These are phyloP conservation scores for Aphidius colemani DNA, from an alignment of 2,888 invertebrate genomes.

Conservation along the genomic window DNA sequence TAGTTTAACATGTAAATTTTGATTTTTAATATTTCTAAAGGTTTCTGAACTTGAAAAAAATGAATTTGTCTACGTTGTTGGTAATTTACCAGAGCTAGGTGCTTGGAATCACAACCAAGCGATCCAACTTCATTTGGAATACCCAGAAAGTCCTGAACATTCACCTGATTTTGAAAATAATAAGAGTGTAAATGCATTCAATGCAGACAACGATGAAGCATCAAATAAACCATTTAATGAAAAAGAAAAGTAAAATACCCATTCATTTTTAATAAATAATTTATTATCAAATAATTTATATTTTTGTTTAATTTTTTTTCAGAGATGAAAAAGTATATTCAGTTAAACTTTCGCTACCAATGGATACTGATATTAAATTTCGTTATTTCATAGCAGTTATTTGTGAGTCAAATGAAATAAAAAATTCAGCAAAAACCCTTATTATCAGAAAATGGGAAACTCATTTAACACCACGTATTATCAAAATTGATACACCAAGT, in stretches of 20 bases:
- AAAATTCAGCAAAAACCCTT: slow-evolving; percentile 59
- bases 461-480: slow-evolving; percentile 69
- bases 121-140: slow-evolving; percentile 50
- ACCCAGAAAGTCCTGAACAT: slow-evolving; percentile 2
- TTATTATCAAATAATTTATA: neutral
- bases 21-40: slow-evolving; percentile 36
- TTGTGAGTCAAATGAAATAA: slow-evolving; percentile 64
- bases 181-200: slow-evolving; percentile 40
- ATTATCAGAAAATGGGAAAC: slow-evolving; percentile 84
- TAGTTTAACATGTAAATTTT: neutral
- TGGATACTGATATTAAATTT: slow-evolving; percentile 71
- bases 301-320: slow-evolving; percentile 31
- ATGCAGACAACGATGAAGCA: slow-evolving; percentile 43
- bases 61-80: slow-evolving; percentile 56
- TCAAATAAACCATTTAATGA: slow-evolving; percentile 43
- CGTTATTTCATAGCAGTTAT: slow-evolving; percentile 78
- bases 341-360: slow-evolving; percentile 69
- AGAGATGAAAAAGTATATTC: slow-evolving; percentile 56
- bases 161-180: slow-evolving; percentile 45
- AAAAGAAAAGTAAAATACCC: slow-evolving; percentile 44
- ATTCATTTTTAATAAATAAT: slow-evolving; percentile 4
- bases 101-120: slow-evolving; percentile 59
- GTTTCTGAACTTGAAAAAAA: slow-evolving; percentile 53
- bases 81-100: slow-evolving; percentile 56
- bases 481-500: slow-evolving; percentile 60